Evolutionary conservation across 2,888 invertebrate genomes (phyloP).

Genomic region (Erebia aethiops): DNA sequence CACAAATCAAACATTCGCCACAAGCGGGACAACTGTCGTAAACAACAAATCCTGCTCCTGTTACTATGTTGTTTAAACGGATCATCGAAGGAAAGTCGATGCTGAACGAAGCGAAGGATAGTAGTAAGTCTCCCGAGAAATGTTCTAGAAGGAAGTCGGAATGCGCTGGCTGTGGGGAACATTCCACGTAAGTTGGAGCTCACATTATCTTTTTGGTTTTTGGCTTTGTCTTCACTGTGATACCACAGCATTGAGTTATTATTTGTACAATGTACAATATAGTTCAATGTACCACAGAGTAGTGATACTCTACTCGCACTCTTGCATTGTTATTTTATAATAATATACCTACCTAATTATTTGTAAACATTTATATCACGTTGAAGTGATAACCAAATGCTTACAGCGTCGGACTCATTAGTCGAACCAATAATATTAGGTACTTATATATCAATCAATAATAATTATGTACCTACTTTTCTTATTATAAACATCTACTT

Average conservation of each 20-base stretch:
- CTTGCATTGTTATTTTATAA: neutral
- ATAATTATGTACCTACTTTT: neutral
- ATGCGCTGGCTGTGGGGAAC: constrained; percentile 76
- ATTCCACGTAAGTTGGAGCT: constrained; percentile 71
- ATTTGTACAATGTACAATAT: too few relatives aligned
- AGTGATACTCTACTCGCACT: too few relatives aligned
- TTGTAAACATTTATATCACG: neutral
- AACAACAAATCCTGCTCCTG: constrained; percentile 76
- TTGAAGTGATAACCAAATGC: neutral
- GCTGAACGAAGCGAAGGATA: constrained; percentile 69
- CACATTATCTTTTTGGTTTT: constrained; percentile 8
- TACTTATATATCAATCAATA: too few relatives aligned
- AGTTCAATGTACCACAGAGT: too few relatives aligned
- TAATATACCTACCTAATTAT: neutral
- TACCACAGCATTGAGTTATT: too few relatives aligned
- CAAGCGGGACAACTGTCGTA: constrained; percentile 74
- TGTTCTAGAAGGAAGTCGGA: constrained; percentile 78
- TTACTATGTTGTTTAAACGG: constrained; percentile 83
- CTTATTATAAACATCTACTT: too few relatives aligned
- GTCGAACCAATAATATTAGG: neutral
- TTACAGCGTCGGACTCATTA: neutral
- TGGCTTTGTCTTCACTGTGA: neutral
- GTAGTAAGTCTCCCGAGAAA: constrained; percentile 60
- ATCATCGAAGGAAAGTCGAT: constrained; percentile 82
- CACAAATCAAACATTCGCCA: constrained; percentile 76